These are phyloP conservation scores for Strix occidentalis DNA, from an alignment of 2,797 vertebrate species.

Conservation along the genomic window DNA sequence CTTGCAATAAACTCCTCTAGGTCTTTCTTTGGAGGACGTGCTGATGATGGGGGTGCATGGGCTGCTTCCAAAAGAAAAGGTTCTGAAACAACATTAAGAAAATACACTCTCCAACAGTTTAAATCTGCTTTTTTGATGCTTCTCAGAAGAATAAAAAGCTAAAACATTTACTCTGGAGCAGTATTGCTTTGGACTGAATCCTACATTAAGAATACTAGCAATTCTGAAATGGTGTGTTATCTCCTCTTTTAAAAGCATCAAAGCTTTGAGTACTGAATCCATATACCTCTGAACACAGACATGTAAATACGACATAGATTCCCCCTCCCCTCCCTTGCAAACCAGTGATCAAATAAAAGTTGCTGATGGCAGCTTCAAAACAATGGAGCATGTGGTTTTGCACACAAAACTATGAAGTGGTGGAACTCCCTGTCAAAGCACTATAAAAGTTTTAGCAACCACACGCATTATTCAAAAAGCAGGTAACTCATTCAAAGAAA, in stretches of 20 bases:
- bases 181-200: not conserved
- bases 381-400: not conserved
- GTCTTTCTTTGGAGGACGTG: conserved; percentile 49
- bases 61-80: conserved; percentile 40
- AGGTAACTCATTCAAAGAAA: not conserved
- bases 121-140: not conserved
- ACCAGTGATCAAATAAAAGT: not conserved
- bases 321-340: not conserved
- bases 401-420: not conserved
- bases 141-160: not conserved
- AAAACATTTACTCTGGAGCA: not conserved
- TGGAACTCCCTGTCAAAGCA: accelerated
- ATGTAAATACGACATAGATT: accelerated
- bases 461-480: not conserved
- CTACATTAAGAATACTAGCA: not conserved
- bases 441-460: not conserved
- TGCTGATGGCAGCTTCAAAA: not conserved
- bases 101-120: not conserved
- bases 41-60: not conserved
- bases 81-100: conserved; percentile 37
- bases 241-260: not conserved
- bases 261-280: not conserved
- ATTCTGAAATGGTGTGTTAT: accelerated
- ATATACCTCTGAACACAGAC: not conserved
- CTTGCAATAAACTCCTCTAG: conserved; percentile 75